A percentile compares a stretch with the other conserved stretches of the same genome.
These are phyloP conservation scores for Crenichthys baileyi DNA, from an alignment of 2,797 vertebrate genomes.

Conservation along the genomic window DNA sequence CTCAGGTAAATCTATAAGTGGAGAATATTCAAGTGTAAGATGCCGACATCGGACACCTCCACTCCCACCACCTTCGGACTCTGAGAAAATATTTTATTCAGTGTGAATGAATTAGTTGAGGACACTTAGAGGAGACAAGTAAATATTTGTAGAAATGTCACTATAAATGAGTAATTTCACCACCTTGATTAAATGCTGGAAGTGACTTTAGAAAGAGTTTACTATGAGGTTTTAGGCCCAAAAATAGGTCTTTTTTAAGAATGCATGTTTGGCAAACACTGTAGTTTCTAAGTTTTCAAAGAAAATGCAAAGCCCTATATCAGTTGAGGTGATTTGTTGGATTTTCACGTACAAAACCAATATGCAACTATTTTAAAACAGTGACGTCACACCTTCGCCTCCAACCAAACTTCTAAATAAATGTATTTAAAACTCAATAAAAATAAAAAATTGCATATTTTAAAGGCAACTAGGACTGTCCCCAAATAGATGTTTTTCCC, in stretches of 20 bases:
- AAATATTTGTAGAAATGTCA: constrained; percentile 22
- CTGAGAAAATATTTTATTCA: constrained; percentile 47
- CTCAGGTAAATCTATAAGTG: constrained; percentile 69
- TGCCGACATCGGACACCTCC: constrained; percentile 35
- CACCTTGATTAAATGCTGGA: neutral
- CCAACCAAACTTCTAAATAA: neutral
- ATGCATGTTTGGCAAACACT: neutral
- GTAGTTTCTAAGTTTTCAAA: neutral
- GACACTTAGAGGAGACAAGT: constrained; percentile 31
- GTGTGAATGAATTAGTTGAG: constrained; percentile 49
- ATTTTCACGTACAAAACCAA: neutral
- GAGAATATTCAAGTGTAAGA: constrained; percentile 67
- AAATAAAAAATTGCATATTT: neutral
- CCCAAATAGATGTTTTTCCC: neutral
- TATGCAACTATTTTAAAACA: neutral
- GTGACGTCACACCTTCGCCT: neutral
- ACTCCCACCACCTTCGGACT: constrained; percentile 9
- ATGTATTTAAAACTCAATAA: neutral
- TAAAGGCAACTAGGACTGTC: neutral
- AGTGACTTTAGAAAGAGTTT: neutral
- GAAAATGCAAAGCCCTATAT: neutral
- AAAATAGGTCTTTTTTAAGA: neutral
- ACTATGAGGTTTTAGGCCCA: neutral
- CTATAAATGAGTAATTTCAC: neutral
- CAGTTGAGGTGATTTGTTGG: neutral